Evolutionary conservation across 2,797 vertebrate genomes (phyloP), one percentile per base, ranked within the genome.

Genomic region (Pygocentrus nattereri): DNA sequence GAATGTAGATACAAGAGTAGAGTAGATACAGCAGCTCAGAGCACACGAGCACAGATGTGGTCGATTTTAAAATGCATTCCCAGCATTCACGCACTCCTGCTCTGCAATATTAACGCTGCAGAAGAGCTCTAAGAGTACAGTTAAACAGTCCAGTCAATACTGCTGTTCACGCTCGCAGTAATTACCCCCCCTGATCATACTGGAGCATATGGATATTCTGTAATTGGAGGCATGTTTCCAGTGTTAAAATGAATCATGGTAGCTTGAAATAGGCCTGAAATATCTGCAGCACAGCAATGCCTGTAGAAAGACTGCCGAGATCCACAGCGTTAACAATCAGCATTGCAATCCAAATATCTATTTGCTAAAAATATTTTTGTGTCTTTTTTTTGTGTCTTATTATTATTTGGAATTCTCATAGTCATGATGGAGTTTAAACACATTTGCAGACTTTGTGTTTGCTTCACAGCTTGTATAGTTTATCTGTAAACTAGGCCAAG

Each of bases 91-190:
- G 18, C 52, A 31, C 1, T 52, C 1, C 50, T 2, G 4, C 64
- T 31, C 21, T 70, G 38, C 65, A 70, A 78, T 70, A 78, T 78
- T 59, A 78, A 78, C 54, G 1, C 52, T 78, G 75, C 62, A 67
- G 49, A 19, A 19, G 52, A 19, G 15, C 30, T 25, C 1, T 18
- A 15, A 16, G 21, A 34, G 23, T 12, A 54, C 74, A 65, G 62
- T 56, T 25, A 74, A 23, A 74, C 73, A 61, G 25, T 61, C 76
- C 21, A 41, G 65, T 70, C 65, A 31, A 77, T 68, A 27, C 62
- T 25, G 52, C 74, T 34, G 61, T 31, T 44, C 52, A 52, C n/a
- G n/a, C 25, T 7, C 5, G 59, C 21, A 31, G 71, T 81, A 82
- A 67, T 64, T 68, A 71, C 62, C 16, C 2, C 12, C 59, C 59